Evolutionary conservation across 2,888 invertebrate species (phyloP), one percentile per base, ranked within the genome.

Genomic region (Pyrrhosoma nymphula): DNA sequence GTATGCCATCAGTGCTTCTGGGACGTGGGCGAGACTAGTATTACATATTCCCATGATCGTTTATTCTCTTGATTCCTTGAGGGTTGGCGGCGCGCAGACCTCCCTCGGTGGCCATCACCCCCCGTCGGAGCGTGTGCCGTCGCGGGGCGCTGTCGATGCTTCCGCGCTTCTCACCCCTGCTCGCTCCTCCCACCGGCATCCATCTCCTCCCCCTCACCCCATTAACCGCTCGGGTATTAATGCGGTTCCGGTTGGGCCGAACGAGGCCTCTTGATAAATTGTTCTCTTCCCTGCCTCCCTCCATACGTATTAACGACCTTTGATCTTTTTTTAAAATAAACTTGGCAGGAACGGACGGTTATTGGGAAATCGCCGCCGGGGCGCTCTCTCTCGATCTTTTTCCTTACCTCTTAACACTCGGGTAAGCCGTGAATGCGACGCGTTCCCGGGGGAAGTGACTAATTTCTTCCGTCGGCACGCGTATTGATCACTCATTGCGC

Each of bases 271-370:
- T 26, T 47, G 26, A 47, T 39, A 60, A 63, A 56, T 55, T 55
- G 2, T 26, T 10, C 35, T 47, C 35, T 60, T 18, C 63, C 63
- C 60, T 12, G 60, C 60, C 18, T 60, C 63, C 26, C 91, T 20
- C 93, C 93, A 26, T 30, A 35, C 82, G 30, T 82, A 35, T 47
- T 39, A 93, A 69, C 63, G 69, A 69, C 93, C 69, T 93, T 93
- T 69, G 69, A 69, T 69, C 93, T 69, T 93, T 89, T 56, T 93
- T 93, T 47, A 93, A 93, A 69, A 93, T 93, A 69, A 93, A 93
- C 69, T 93, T 93, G 93, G 93, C 93, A 93, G n/a, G 75, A 47
- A 47, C 47, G 47, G 75, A 69, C 47, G 18, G 39, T 47, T 18
- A 69, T 93, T 93, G 47, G 93, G 93, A 26, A 93, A 93, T 69